These are phyloP conservation scores for Hydrophis major DNA, from an alignment of 2,797 vertebrate genomes.

Conservation along the genomic window DNA sequence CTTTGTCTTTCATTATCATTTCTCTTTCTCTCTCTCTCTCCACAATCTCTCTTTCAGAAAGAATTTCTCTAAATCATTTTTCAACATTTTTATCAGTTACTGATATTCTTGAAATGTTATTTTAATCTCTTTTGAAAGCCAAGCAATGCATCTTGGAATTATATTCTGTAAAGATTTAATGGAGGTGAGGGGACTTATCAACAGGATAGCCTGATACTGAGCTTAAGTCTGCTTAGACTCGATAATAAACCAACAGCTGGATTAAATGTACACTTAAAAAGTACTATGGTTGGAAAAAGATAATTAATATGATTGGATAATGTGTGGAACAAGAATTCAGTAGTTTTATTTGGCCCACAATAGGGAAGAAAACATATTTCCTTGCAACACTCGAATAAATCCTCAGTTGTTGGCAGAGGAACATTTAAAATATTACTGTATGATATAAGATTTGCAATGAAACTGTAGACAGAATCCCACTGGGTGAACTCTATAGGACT, in stretches of 20 bases:
- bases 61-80: conserved; percentile 40
- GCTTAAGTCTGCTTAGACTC: background rate
- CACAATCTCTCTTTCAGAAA: background rate
- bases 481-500: background rate
- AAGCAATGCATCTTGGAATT: conserved; percentile 15
- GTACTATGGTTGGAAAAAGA: background rate
- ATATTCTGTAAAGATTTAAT: background rate
- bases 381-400: background rate
- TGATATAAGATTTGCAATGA: background rate
- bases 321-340: background rate
- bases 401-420: background rate
- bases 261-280: background rate
- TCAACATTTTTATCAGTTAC: conserved; percentile 22
- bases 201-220: background rate
- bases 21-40: conserved; percentile 27
- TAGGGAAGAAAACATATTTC: background rate
- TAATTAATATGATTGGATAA: background rate
- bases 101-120: conserved; percentile 24
- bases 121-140: background rate
- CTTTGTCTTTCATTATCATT: conserved; percentile 33
- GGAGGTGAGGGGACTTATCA: background rate
- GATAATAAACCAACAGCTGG: background rate
- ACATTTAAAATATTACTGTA: background rate
- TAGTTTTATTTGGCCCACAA: background rate
- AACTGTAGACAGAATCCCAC: background rate